phyloP scores from a whole-genome alignment of 2,888 invertebrate species.

The Taphrorychus bicolor region DNA sequence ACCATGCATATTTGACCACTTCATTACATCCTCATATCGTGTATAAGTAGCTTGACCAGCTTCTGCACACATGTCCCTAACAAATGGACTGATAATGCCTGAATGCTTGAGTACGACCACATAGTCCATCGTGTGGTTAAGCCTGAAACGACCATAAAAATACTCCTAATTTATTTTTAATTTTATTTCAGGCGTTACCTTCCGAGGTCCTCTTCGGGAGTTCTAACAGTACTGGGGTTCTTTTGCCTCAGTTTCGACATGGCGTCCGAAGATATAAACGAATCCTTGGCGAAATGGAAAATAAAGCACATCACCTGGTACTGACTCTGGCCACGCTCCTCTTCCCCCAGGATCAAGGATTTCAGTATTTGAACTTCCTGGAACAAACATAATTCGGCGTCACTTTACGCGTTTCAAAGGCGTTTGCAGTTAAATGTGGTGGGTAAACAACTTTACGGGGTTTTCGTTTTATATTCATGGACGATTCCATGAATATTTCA shows the following conservation, averaged over 20 bases:
- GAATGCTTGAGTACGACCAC: slow-evolving; percentile 76
- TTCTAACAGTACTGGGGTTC: slow-evolving; percentile 64
- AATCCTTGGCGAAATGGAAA: slow-evolving; percentile 87
- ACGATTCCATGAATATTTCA: slow-evolving; percentile 32
- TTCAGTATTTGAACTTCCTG: slow-evolving; percentile 94
- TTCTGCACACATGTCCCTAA: slow-evolving; percentile 77
- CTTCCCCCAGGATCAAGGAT: slow-evolving; percentile 87
- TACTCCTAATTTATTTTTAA: background rate
- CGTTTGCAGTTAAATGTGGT: slow-evolving; percentile 26
- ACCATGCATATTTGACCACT: slow-evolving; percentile 83
- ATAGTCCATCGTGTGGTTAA: slow-evolving; percentile 84
- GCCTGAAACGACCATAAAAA: slow-evolving; percentile 58
- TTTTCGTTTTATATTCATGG: slow-evolving; percentile 27
- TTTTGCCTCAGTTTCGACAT: slow-evolving; percentile 94
- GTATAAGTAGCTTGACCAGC: slow-evolving; percentile 81
- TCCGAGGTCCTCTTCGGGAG: slow-evolving; percentile 90
- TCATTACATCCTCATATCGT: slow-evolving; percentile 77
- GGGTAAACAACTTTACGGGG: slow-evolving; percentile 12
- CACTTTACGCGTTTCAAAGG: slow-evolving; percentile 16
- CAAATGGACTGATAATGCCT: slow-evolving; percentile 74
- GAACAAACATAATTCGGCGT: slow-evolving; percentile 11
- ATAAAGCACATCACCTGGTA: slow-evolving; percentile 92
- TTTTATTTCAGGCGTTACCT: slow-evolving; percentile 20
- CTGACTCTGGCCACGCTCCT: slow-evolving; percentile 88
- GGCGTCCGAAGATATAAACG: slow-evolving; percentile 95